Conservation (phyloP, 2,888 invertebrate species). For the Hemithea aestivaria region DNA sequence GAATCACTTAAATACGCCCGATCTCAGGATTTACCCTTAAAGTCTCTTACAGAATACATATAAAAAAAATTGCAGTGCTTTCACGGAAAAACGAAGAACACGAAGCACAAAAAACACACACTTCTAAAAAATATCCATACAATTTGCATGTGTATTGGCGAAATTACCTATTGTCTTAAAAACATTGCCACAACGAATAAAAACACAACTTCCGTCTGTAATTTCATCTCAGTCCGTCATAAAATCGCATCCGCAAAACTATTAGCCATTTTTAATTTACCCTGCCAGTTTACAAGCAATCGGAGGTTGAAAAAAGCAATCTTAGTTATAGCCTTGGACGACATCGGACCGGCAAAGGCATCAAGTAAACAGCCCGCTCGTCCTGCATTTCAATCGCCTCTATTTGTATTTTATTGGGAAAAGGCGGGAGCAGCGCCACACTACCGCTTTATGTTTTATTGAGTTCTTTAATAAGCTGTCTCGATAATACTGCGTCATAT, state of each 20-base stretch:
- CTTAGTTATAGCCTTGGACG: constrained; percentile 61
- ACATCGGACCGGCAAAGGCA: constrained; percentile 42
- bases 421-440: constrained; percentile 48
- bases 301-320: constrained; percentile 65
- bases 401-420: constrained; percentile 75
- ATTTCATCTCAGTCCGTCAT: constrained; percentile 4
- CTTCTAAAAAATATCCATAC: too few relatives aligned
- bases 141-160: too few relatives aligned
- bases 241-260: constrained; percentile 10
- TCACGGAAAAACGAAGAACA: too few relatives aligned
- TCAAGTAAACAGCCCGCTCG: constrained; percentile 66
- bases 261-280: constrained; percentile 51
- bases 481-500: constrained; percentile 15
- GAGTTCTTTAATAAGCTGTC: constrained; percentile 56
- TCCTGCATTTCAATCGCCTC: constrained; percentile 74
- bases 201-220: too few relatives aligned
- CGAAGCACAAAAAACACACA: too few relatives aligned
- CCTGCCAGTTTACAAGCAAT: constrained; percentile 65
- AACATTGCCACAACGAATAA: too few relatives aligned
- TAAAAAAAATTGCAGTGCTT: too few relatives aligned
- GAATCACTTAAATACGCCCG: too few relatives aligned
- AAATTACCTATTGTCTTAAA: too few relatives aligned
- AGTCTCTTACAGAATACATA: too few relatives aligned
- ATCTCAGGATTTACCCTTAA: too few relatives aligned
- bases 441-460: constrained; percentile 63